Evolutionary conservation across 2,888 invertebrate species (phyloP).

Genomic region (Caenorhabditis plicata): DNA sequence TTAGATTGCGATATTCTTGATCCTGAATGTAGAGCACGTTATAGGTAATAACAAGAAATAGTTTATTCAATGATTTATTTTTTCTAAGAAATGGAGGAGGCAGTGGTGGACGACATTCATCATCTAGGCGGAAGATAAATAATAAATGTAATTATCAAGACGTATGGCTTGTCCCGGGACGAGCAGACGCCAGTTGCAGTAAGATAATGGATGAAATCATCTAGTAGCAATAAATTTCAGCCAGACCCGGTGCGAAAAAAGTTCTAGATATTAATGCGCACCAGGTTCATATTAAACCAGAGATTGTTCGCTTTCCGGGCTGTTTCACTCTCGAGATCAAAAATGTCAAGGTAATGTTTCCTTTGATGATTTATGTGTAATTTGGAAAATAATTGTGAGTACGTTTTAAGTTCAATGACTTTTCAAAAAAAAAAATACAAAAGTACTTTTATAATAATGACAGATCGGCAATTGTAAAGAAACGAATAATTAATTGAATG

Average conservation of each 20-base stretch:
- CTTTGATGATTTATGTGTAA: background rate
- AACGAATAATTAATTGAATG: too few relatives aligned
- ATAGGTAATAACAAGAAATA: too few relatives aligned
- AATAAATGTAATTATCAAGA: constrained; percentile 61
- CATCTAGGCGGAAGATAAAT: constrained; percentile 32
- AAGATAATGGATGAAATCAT: constrained; percentile 25
- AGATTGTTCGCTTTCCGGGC: constrained; percentile 64
- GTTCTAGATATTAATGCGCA: constrained; percentile 60
- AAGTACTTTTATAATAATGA: too few relatives aligned
- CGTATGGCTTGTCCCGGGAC: constrained; percentile 63
- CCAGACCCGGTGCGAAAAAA: constrained; percentile 56
- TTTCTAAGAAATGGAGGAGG: constrained; percentile 8
- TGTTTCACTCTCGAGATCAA: constrained; percentile 65
- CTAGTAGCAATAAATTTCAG: constrained; percentile 38
- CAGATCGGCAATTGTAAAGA: too few relatives aligned
- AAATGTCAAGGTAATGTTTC: constrained; percentile 48
- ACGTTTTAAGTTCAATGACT: background rate
- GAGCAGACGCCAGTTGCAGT: constrained; percentile 64
- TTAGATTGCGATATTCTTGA: constrained; percentile 60
- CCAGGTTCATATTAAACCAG: constrained; percentile 61
- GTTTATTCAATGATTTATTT: background rate
- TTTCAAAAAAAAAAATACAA: background rate
- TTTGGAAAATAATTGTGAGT: too few relatives aligned
- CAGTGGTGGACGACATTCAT: constrained; percentile 24
- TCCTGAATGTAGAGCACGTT: constrained; percentile 52